These are phyloP conservation scores for Subanguina moxae DNA, from an alignment of 1,140 invertebrate species.

Conservation along the genomic window DNA sequence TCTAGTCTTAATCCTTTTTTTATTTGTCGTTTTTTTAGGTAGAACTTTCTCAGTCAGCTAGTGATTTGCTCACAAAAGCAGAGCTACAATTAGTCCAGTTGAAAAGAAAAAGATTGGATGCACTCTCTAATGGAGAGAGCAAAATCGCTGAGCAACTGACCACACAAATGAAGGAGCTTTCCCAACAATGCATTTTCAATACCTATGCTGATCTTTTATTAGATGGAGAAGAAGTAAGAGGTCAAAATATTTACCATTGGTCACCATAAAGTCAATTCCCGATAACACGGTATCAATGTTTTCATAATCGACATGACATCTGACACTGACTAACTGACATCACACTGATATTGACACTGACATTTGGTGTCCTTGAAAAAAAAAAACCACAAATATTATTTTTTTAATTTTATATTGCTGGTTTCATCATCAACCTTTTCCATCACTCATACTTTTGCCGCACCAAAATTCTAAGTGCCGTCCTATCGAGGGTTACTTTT, in stretches of 20 bases:
- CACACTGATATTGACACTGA: no score
- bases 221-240: not conserved
- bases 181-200: not conserved
- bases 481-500: no score
- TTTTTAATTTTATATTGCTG: not conserved
- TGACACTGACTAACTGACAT: no score
- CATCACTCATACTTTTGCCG: no score
- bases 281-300: not conserved
- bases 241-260: not conserved
- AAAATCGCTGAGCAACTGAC: not conserved
- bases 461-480: no score
- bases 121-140: not conserved
- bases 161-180: not conserved
- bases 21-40: not conserved
- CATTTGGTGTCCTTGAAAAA: not conserved
- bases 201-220: not conserved
- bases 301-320: not conserved
- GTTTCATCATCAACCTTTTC: no score
- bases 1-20: slow-evolving; percentile 21
- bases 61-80: not conserved
- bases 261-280: not conserved
- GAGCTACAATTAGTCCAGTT: not conserved
- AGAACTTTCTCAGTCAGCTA: not conserved
- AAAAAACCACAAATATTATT: not conserved
- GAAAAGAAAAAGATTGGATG: not conserved